phyloP scores from a whole-genome alignment of 2,113 vertebrate species.

The Etheostoma spectabile region DNA sequence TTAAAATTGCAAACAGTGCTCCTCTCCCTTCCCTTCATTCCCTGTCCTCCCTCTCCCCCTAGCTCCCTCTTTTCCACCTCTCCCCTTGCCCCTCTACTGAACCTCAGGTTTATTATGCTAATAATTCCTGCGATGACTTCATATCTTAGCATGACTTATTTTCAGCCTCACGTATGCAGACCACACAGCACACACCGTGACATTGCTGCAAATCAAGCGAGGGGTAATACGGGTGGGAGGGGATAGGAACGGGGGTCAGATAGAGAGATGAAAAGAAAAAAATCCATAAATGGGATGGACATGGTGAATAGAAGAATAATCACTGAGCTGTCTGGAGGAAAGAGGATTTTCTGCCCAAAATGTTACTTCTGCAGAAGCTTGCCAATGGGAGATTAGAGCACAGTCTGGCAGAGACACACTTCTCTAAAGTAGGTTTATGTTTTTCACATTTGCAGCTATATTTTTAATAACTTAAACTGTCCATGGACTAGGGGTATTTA shows the following conservation, averaged over 20 bases:
- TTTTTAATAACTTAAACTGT: background rate
- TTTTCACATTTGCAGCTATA: constrained; percentile 20
- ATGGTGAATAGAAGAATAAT: constrained; percentile 46
- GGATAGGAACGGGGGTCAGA: constrained; percentile 27
- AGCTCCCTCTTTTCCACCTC: constrained; percentile 23
- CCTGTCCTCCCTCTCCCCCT: background rate
- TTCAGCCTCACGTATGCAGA: constrained; percentile 53
- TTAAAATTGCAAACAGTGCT: constrained; percentile 31
- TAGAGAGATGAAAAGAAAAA: constrained; percentile 52
- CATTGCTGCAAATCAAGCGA: constrained; percentile 49
- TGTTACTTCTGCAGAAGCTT: constrained; percentile 45
- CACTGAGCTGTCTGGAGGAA: constrained; percentile 24
- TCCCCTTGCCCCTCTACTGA: constrained; percentile 22
- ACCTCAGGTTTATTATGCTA: constrained; percentile 67
- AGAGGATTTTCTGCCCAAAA: constrained; percentile 50
- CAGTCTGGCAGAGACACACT: constrained; percentile 18
- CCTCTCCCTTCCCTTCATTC: background rate
- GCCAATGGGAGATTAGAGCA: constrained; percentile 37
- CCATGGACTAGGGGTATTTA: background rate
- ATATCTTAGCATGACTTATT: constrained; percentile 64
- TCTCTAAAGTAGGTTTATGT: constrained; percentile 16
- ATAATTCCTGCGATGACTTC: constrained; percentile 68
- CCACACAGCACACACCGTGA: constrained; percentile 25
- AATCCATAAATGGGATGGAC: constrained; percentile 69
- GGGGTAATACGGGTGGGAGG: constrained; percentile 8